Evolutionary conservation across 2,888 invertebrate species (phyloP), one percentile per base, ranked within the genome.

Genomic region (Rapana venosa): DNA sequence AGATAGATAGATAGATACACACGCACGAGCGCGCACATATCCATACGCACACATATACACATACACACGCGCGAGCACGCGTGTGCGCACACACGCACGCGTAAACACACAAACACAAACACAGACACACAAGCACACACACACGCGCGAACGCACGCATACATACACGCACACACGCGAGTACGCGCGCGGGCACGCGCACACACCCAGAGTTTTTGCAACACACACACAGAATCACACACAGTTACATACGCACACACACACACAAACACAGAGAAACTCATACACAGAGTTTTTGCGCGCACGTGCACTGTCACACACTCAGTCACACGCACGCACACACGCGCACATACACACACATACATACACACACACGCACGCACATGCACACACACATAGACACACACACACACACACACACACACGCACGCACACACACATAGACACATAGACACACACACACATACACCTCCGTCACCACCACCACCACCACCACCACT

Each of bases 341-440:
- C 8, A 26, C 11, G 11, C n/a, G 26, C 74, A n/a, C 74, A n/a
- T n/a, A n/a, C 74, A 5, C 74, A n/a, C 74, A n/a, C 74, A 74
- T n/a, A 74, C 74, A 74, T n/a, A 74, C 74, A 30, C 74, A 74
- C 74, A 30, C 74, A 74, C 74, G 11, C 74, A 74, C 74, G 11
- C n/a, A 74, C 74, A 74, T n/a, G n/a, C 74, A 74, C 74, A 74
- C 74, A 74, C 74, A 74, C n/a, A 74, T n/a, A 22, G 4, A 74
- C 74, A 22, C n/a, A 74, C 74, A 22, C n/a, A 74, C 74, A n/a
- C n/a, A 74, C 74, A 22, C n/a, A 74, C 74, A 22, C n/a, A 74
- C n/a, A 74, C 20, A 61, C 15, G 61, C 15, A 13, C 61, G 8
- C 47, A 47, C 47, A 47, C 47, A 47, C 8, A 47, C 47, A 47